These are phyloP conservation scores for Cerastoderma edule DNA, from an alignment of 2,888 invertebrate species.

Conservation along the genomic window DNA sequence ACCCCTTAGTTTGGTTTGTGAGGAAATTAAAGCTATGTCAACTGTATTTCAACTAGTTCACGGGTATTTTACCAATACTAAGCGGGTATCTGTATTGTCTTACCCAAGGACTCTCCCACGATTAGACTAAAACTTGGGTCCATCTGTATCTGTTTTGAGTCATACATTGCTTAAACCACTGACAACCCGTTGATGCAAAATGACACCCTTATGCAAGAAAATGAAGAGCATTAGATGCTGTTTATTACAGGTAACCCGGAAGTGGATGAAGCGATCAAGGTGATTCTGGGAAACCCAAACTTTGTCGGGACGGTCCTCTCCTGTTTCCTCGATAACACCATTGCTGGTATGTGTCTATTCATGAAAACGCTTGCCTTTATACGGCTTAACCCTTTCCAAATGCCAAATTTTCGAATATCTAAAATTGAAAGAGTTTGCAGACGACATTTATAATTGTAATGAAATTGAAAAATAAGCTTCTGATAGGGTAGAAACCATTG, in stretches of 20 bases:
- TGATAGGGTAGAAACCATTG: background rate
- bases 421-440: too few species aligned
- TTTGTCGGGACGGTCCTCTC: conserved; percentile 62
- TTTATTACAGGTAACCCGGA: conserved; percentile 55
- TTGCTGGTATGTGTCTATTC: conserved; percentile 65
- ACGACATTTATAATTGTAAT: too few species aligned
- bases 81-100: too few species aligned
- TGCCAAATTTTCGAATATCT: background rate
- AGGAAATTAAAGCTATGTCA: too few species aligned
- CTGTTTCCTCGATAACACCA: conserved; percentile 64
- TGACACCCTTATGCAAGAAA: background rate
- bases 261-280: conserved; percentile 51
- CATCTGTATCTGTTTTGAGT: background rate
- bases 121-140: background rate
- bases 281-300: conserved; percentile 64
- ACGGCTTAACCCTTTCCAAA: background rate
- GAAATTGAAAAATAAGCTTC: background rate
- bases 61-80: too few species aligned
- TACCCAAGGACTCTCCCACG: too few species aligned
- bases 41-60: too few species aligned
- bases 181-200: background rate
- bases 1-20: too few species aligned
- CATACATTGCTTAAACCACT: background rate
- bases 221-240: background rate
- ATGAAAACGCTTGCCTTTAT: too few species aligned